Base-by-base conservation (phyloP, 2,888 invertebrate genomes). In the Choristoneura rosaceana region DNA sequence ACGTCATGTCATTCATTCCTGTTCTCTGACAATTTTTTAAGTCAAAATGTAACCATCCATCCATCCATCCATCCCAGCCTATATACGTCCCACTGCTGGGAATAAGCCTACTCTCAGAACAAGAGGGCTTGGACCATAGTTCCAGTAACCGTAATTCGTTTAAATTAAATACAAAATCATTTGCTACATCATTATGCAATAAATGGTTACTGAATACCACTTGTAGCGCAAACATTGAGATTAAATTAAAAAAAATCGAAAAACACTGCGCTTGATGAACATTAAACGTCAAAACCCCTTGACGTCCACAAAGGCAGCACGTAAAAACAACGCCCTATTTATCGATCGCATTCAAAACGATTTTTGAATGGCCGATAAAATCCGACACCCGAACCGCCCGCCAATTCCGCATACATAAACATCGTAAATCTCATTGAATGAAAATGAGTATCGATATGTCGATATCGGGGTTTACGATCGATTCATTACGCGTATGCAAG, bases 331-430 rank as follows among this genome's bases (percentile, higher is more conserved):
- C 81, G 79, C 76, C 65, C 78, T 82, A 86, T 88, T 90, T 88
- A 90, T 88, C 85, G 85, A 80, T 79, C 74, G 82, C 87, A 86
- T 88, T 87, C 87, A 86, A 87, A 88, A 85, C 84, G 81, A 81
- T 85, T 87, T 88, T 88, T 91, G 90, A 90, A 92, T 92, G 80
- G 90, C 82, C 91, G 86, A 91, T 92, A 91, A 91, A 92, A 91
- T 82, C 82, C 87, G 92, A 89, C 85, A 91, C 89, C 87, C 82
- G 88, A 86, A 83, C 84, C 88, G 87, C 86, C 85, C 86, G 86
- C 87, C 89, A 90, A 90, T 91, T 90, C 87, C 84, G 86, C 87
- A 85, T 87, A 86, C 90, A 87, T 88, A 91, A 90, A 90, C 91
- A 90, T 91, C 90, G 89, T 92, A 92, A 92, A 91, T 91, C 87